Base-by-base conservation (phyloP, 37 sponge, comb jelly and placozoan species). In the Aphrocallistes beatrix region DNA sequence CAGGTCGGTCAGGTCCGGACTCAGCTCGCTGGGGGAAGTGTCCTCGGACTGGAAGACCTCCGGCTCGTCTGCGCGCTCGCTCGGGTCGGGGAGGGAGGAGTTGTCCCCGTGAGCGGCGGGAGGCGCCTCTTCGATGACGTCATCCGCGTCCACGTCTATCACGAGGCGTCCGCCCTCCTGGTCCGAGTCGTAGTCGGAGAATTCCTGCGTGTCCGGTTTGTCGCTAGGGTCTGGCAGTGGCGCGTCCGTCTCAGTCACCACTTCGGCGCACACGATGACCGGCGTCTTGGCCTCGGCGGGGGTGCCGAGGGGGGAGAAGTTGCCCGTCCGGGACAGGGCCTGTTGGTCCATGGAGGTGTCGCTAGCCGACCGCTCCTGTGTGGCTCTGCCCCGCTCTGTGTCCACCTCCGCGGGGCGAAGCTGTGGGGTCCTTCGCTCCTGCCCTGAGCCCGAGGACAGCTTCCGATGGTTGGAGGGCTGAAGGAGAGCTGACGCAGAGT, bases 1-100 rank as follows among this genome's bases (percentile, higher is more conserved):
- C 75, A 60, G 75, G 32, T 60, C 75, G 3, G 75, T 60, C 28
- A 60, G 75, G 75, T 60, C 75, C 25, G 75, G 75, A 60, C 75
- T 60, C 32, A 60, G 75, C 34, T 60, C 75, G 45, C 45, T 42
- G 45, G 45, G 45, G 34, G 75, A 60, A 1, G 75, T 13, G 32
- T 60, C 75, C 25, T 60, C 75, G 3, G 75, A 60, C n/a, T 60
- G 75, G 21, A 60, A 60, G 28, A 60, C 75, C n/a, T 60, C 75
- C 21, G 10, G 75, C 6, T 60, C 75, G 6, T 60, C 75, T 30
- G 34, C 21, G 6, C 75, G 10, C 75, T 60, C 75, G n/a, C n/a
- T n/a, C 17, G n/a, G 75, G 75, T 60, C 75, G 6, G 75, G 75
- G 75, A 60, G 75, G 34, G 75, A 60, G 3, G 21, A 25, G 75